phyloP scores from a whole-genome alignment of 2,113 vertebrate genomes.

The Ptilorrhoa leucosticta region DNA sequence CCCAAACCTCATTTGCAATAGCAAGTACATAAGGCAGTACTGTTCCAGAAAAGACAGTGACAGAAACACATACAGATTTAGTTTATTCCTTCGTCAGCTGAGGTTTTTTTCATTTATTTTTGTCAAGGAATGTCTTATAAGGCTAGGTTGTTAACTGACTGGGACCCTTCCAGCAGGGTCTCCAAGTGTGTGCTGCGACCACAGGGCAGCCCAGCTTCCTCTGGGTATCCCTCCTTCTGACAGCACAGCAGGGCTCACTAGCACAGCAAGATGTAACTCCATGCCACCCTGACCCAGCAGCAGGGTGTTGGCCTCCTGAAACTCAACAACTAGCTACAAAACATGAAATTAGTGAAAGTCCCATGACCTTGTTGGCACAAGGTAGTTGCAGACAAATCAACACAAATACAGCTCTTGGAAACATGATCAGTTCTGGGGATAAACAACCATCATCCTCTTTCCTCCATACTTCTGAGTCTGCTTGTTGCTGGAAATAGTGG shows the following conservation, averaged over 20 bases:
- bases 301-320: not conserved
- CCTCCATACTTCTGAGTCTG: not conserved
- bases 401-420: not conserved
- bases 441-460: not conserved
- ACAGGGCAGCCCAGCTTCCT: not conserved
- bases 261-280: not conserved
- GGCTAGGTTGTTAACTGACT: not conserved
- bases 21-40: not conserved
- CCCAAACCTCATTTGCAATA: not conserved
- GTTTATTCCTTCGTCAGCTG: not conserved
- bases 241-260: accelerated
- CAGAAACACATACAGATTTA: not conserved
- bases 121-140: not conserved
- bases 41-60: not conserved
- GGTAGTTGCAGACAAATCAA: not conserved
- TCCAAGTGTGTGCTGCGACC: not conserved
- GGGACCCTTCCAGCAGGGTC: not conserved
- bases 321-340: not conserved
- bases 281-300: not conserved
- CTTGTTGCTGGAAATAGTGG: not conserved
- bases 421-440: not conserved
- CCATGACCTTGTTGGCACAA: not conserved
- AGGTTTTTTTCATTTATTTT: not conserved
- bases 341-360: not conserved
- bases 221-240: not conserved